Evolutionary conservation across 1,140 invertebrate species (phyloP), one percentile per base, ranked within the genome.

Genomic region (Homalodisca vitripennis): DNA sequence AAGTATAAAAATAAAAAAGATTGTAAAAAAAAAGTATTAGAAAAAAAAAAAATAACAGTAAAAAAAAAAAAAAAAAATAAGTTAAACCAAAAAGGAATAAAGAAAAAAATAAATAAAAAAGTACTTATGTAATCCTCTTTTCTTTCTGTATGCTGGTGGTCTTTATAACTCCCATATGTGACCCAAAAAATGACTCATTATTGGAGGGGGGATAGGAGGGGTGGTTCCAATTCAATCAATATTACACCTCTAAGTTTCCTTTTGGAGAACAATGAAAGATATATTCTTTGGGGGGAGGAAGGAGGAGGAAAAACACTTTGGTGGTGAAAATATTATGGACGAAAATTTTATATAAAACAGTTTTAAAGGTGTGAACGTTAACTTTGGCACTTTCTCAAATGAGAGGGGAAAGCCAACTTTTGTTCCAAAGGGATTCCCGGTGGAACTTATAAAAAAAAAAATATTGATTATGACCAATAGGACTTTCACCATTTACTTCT

Each of bases 401-500:
- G n/a, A n/a, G n/a, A n/a, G 55, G 6, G 20, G 53, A 1, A 51
- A 51, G 34, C 57, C 55, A 47, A n/a, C 32, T 10, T 46, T 67
- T 13, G 13, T 67, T 31, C 20, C 64, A 0, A 63, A 41, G 27
- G 69, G 82, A 73, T 78, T n/a, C n/a, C n/a, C n/a, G n/a, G n/a
- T 77, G 46, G 80, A 80, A 72, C 69, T 85, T n/a, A 76, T 82
- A 1, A 81, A 80, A 64, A 74, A 78, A n/a, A n/a, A n/a, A n/a
- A n/a, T n/a, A n/a, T n/a, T n/a, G 26, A 81, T 87, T 46, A 73
- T 86, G 41, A 74, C 82, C 13, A 83, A n/a, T n/a, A 81, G 29
- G 84, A 86, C 73, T 86, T 87, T 71, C 74, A 79, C 22, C 75
- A 79, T 72, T 87, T n/a, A n/a, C n/a, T 87, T 69, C 74, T 80